phyloP scores from a whole-genome alignment of 2,113 vertebrate species.

The Sialia sialis region DNA sequence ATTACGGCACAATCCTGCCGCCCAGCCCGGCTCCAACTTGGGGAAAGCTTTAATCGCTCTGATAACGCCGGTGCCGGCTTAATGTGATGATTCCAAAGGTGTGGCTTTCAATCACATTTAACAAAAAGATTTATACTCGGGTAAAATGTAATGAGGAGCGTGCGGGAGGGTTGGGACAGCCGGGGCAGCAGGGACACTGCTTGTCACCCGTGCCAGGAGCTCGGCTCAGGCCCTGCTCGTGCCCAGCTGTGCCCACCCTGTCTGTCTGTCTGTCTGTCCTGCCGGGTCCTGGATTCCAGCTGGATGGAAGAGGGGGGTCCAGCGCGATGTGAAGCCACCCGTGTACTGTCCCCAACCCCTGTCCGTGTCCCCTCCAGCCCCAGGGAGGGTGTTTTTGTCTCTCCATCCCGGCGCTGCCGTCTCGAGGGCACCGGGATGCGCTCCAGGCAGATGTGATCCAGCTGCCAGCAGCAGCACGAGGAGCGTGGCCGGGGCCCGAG shows the following conservation, averaged over 20 bases:
- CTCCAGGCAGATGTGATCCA: constrained; percentile 72
- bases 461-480: constrained; percentile 71
- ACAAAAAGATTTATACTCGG: constrained; percentile 55
- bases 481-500: background rate
- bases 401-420: background rate
- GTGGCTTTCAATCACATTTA: constrained; percentile 59
- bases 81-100: constrained; percentile 64
- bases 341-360: fast-evolving
- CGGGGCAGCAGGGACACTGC: background rate
- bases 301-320: background rate
- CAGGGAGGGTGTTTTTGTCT: fast-evolving
- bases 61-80: constrained; percentile 31
- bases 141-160: constrained; percentile 58
- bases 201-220: background rate
- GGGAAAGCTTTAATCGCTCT: constrained; percentile 54
- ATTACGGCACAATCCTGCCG: constrained; percentile 21
- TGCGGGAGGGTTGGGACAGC: background rate
- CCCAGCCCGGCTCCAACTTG: background rate
- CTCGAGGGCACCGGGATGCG: constrained; percentile 48
- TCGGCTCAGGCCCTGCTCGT: background rate
- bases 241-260: background rate
- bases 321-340: background rate
- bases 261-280: background rate
- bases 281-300: fast-evolving
- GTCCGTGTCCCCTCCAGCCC: fast-evolving